phyloP scores from a whole-genome alignment of 1,140 invertebrate species.

The Ladona fulva region DNA sequence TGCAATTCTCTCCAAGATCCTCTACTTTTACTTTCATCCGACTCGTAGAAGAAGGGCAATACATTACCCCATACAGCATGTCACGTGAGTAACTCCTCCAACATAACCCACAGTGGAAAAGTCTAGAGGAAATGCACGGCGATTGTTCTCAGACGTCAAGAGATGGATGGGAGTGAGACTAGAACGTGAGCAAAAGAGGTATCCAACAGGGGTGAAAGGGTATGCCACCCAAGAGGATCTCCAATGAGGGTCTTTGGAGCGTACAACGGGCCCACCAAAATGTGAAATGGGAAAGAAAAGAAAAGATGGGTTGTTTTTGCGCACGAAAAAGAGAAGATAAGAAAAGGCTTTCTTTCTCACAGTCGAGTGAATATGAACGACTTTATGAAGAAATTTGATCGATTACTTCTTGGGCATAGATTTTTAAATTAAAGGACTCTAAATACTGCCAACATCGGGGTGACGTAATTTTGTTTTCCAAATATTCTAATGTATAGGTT shows the following conservation, averaged over 20 bases:
- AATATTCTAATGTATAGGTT: no score
- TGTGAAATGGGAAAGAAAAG: background rate
- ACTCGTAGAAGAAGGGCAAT: background rate
- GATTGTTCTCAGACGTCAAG: background rate
- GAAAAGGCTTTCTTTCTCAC: no score
- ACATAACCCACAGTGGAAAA: background rate
- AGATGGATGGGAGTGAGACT: conserved; percentile 1
- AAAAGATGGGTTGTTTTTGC: background rate
- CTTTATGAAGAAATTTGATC: no score
- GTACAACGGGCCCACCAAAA: background rate
- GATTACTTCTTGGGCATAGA: no score
- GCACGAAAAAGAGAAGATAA: no score
- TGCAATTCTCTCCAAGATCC: no score
- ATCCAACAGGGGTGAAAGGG: background rate
- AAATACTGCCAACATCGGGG: no score
- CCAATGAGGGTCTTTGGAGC: background rate
- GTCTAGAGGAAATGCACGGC: background rate
- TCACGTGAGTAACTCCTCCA: background rate
- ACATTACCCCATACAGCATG: background rate
- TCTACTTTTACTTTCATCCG: no score
- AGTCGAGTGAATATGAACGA: no score
- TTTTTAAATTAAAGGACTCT: no score
- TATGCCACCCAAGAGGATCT: conserved; percentile 3
- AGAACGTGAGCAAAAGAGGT: background rate
- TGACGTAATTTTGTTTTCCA: no score